Evolutionary conservation across 2,888 invertebrate species (phyloP).

Genomic region (Tortrix viridana): DNA sequence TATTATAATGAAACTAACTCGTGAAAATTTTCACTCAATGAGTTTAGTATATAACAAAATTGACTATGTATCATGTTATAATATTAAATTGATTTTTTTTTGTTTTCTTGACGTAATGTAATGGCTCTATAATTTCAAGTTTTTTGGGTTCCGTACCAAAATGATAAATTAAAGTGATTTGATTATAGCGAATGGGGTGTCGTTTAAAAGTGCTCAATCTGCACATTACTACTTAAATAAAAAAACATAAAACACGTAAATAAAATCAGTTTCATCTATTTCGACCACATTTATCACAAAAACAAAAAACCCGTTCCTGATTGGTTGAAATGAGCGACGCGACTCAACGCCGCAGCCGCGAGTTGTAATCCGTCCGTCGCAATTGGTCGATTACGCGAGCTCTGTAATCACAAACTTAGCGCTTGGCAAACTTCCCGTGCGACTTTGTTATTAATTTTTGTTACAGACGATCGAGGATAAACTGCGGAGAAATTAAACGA

Average conservation of each 20-base stretch:
- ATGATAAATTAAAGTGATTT: too few species aligned
- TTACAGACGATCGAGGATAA: neutral
- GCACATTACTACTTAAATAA: too few species aligned
- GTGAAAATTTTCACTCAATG: too few species aligned
- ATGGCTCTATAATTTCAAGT: too few species aligned
- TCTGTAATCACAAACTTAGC: constrained; percentile 20
- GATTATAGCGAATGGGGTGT: too few species aligned
- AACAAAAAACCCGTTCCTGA: neutral
- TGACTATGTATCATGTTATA: neutral
- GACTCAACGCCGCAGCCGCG: constrained; percentile 9
- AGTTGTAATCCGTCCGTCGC: constrained; percentile 18
- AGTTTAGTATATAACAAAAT: too few species aligned
- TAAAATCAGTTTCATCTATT: neutral
- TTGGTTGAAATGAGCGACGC: constrained; percentile 7
- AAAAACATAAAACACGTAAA: too few species aligned
- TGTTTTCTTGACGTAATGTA: neutral
- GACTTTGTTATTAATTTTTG: constrained; percentile 22
- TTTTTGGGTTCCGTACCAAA: too few species aligned
- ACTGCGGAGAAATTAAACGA: too few species aligned
- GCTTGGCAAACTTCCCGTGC: constrained; percentile 17
- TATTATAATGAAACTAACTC: too few species aligned
- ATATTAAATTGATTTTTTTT: neutral
- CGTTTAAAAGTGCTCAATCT: too few species aligned
- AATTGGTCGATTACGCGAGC: constrained; percentile 18
- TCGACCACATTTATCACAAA: neutral